These are phyloP conservation scores for Choloepus didactylus DNA, from an alignment of 2,797 vertebrate genomes.

Conservation along the genomic window DNA sequence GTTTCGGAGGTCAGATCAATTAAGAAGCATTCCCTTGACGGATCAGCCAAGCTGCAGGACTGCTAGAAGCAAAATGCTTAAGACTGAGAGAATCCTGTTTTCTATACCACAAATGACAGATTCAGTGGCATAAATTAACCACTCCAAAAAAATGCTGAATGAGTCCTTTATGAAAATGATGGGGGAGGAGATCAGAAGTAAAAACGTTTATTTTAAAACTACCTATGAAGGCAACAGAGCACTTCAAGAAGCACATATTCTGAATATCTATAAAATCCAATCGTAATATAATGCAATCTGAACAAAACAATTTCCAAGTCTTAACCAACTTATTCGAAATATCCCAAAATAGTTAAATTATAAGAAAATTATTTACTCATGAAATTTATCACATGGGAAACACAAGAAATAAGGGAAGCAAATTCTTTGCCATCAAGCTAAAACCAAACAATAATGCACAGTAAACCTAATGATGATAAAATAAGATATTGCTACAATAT, in stretches of 20 bases:
- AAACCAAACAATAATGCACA: background rate
- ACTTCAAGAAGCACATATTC: background rate
- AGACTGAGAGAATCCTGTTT: background rate
- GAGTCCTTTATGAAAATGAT: background rate
- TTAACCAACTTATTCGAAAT: background rate
- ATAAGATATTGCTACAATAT: accelerated
- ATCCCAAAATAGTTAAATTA: background rate
- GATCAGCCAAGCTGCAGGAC: background rate
- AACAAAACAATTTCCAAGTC: background rate
- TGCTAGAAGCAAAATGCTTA: background rate
- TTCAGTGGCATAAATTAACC: background rate
- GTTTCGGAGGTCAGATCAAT: background rate
- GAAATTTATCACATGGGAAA: background rate
- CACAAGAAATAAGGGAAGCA: background rate
- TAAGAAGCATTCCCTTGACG: background rate
- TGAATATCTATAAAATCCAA: background rate
- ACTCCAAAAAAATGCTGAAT: background rate
- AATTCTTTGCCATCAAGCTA: background rate
- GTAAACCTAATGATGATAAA: accelerated
- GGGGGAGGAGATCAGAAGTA: background rate
- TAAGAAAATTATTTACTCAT: background rate
- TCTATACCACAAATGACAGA: background rate
- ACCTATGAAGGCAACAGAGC: background rate
- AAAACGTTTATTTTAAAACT: background rate
- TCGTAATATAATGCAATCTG: background rate